Conservation (phyloP, 23 tunicate species). For the Trididemnum nubilum region DNA sequence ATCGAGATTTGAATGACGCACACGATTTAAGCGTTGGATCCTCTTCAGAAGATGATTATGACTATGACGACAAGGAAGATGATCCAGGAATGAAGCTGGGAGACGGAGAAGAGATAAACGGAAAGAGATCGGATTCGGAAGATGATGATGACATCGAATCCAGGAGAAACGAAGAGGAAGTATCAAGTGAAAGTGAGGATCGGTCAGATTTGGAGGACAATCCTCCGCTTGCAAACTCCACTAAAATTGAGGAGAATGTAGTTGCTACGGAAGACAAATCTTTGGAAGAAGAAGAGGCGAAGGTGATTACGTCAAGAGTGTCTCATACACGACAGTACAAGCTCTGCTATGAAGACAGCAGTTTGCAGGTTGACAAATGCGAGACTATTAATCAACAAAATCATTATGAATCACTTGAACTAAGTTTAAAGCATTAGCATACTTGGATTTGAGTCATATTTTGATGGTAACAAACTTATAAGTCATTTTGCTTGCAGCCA, state of each 20-base stretch:
- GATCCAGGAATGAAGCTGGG: slow-evolving; percentile 21
- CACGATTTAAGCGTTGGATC: neutral
- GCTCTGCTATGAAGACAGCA: slow-evolving; percentile 44
- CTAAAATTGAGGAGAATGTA: neutral
- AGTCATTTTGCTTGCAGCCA: no score
- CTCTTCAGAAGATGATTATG: neutral
- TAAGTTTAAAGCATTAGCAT: no score
- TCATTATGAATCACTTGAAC: no score
- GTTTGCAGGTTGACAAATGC: neutral
- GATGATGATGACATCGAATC: neutral
- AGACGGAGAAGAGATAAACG: neutral
- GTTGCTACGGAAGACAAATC: neutral
- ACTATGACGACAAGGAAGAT: neutral
- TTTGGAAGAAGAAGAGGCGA: neutral
- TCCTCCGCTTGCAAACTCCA: neutral
- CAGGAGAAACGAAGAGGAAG: neutral
- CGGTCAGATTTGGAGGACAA: neutral
- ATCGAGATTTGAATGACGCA: neutral
- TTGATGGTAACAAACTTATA: no score
- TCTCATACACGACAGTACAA: slow-evolving; percentile 41
- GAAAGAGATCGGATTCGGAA: neutral
- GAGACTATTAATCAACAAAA: no score
- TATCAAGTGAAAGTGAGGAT: neutral
- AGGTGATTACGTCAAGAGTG: slow-evolving; percentile 11
- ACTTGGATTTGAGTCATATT: no score